These are phyloP conservation scores for Rousettus madagascariensis DNA, from an alignment of 2,797 vertebrate species.

Conservation along the genomic window DNA sequence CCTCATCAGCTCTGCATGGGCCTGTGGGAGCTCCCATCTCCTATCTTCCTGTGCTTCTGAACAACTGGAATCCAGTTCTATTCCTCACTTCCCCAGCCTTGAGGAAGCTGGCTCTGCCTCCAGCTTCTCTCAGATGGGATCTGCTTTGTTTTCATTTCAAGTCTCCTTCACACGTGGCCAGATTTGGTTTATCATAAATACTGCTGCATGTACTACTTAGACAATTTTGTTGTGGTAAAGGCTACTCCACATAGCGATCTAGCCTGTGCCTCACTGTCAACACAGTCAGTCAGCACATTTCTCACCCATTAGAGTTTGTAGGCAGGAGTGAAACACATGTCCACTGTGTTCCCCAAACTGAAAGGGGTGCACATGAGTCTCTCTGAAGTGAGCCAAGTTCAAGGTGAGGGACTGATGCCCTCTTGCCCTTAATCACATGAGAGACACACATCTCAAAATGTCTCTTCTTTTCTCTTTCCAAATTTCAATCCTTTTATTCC, in stretches of 20 bases:
- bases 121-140: background rate
- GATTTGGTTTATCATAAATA: background rate
- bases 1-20: background rate
- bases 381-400: background rate
- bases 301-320: background rate
- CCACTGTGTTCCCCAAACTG: background rate
- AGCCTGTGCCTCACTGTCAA: background rate
- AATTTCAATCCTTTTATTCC: background rate
- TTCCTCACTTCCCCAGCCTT: background rate
- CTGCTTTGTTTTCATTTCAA: background rate
- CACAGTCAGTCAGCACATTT: background rate
- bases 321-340: background rate
- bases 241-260: background rate
- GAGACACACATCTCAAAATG: background rate
- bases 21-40: background rate
- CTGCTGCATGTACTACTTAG: background rate
- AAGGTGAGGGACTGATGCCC: background rate
- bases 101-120: background rate
- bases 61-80: background rate
- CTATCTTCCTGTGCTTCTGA: too few species aligned
- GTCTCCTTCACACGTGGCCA: background rate
- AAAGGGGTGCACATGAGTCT: background rate
- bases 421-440: background rate
- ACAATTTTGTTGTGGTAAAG: background rate
- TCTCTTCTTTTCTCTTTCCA: conserved; percentile 10